Base-by-base conservation (phyloP, 1,140 invertebrate species). In the Matsumurasca onukii region DNA sequence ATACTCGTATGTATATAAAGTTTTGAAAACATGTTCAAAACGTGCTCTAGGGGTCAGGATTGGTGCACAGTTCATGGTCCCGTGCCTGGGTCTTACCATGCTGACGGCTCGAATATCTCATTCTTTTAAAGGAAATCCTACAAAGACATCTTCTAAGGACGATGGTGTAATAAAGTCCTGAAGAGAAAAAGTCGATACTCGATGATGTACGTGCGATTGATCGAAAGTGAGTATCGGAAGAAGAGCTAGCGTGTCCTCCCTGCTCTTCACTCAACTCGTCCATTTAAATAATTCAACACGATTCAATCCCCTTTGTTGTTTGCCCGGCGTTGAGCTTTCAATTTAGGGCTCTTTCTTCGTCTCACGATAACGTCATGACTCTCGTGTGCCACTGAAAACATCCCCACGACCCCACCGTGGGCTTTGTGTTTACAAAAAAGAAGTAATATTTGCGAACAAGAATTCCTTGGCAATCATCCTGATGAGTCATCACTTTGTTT, bases 241-340 rank as follows among this genome's bases (percentile, higher is more conserved):
- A 39, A 5, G 17, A 5, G 5, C 34, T 39, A 5, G 5, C 34
- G 34, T 39, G 34, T 9, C 17, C 34, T 9, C 34, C 34, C 17
- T 5, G 34, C 34, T 5, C 17, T 5, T 39, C 34, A 9, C 34
- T 39, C 17, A 5, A 39, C 55, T 59, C 24, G 25, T 27, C 55
- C 55, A 29, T 59, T 59, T 59, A 59, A 59, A 59, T 59, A 59
- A 59, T 59, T 59, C 55, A 59, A 59, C 55, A 59, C 55, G 55
- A 59, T 59, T 59, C 55, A 59, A 59, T 59, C 25, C 55, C 55
- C 25, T 59, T 59, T 59, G 25, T 59, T 59, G 12, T 27, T 29
- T 59, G n/a, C 22, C n/a, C 15, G 22, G 49, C 12, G 55, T 29
- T 59, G 55, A 59, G 55, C 55, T 59, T 59, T 59, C 55, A 59